Base-by-base conservation (phyloP, 2,888 invertebrate species). In the Dryococelus australis region DNA sequence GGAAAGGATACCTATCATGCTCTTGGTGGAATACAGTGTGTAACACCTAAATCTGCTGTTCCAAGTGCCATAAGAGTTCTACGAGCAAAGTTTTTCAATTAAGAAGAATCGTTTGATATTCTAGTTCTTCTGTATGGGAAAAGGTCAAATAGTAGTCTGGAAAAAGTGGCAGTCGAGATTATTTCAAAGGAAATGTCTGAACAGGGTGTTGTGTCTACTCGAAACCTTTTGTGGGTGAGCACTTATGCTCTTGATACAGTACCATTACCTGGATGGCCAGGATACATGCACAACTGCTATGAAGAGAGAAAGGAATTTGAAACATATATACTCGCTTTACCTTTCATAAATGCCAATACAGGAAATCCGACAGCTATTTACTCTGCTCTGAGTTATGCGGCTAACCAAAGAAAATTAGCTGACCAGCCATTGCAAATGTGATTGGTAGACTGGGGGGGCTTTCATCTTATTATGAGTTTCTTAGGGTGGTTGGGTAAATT, bases 21-120 rank as follows among this genome's bases (percentile, higher is more conserved):
- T 79, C 5, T 79, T 79, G 9, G 79, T 26, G 79, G 79, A 26
- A 79, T 79, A 79, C 79, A 79, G 79, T 79, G 9, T 6, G 27
- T 79, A 79, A 79, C 3, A 2, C 79, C 79, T 79, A 79, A 24
- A 79, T 79, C 79, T 79, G 79, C n/a, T 79, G 79, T 79, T 79
- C 9, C 27, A 79, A 79, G n/a, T 79, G 9, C 79, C 79, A 79
- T 79, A 79, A 1, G 27, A 79, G 9, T 24, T 79, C 79, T 10
- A 79, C 9, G 8, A 79, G 79, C 8, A 79, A 79, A 79, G 5
- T 27, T 6, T 79, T 8, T 79, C 26, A 8, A 10, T 26, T 79
- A 4, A 27, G 79, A 79, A 79, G 9, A 20, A 24, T 79, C 79
- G 20, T 79, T 79, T 79, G 9, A 47, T 16, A 47, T 5, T 13